A percentile compares a stretch with the other conserved stretches of the same genome.
These are phyloP conservation scores for Heliconius erato DNA, from an alignment of 2,888 invertebrate genomes.

Conservation along the genomic window DNA sequence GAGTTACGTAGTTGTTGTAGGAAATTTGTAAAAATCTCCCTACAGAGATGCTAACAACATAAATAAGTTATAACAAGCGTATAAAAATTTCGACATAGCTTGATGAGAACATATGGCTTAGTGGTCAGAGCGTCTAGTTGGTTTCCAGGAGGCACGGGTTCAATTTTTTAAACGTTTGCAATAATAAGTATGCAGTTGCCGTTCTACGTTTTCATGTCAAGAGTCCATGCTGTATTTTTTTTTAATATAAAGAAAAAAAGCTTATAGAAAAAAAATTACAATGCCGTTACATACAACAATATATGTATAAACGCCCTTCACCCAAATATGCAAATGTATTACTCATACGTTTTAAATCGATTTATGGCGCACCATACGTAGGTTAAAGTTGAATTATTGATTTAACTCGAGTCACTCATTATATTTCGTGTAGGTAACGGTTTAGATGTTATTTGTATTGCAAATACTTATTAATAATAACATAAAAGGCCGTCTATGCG, in stretches of 20 bases:
- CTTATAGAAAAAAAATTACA: neutral
- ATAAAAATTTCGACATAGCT: too few species aligned
- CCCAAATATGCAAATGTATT: conserved; percentile 58
- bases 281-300: conserved; percentile 49
- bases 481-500: too few species aligned
- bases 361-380: conserved; percentile 48
- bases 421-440: conserved; percentile 18
- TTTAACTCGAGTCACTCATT: conserved; percentile 33
- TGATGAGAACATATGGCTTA: too few species aligned
- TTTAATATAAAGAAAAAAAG: neutral
- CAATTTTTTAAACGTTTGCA: too few species aligned
- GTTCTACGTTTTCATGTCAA: too few species aligned
- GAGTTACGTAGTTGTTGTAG: neutral
- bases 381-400: conserved; percentile 51
- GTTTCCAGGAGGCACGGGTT: too few species aligned
- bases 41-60: too few species aligned
- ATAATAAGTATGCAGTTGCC: too few species aligned
- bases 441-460: conserved; percentile 2
- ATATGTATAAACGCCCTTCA: conserved; percentile 57
- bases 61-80: too few species aligned
- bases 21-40: too few species aligned
- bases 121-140: too few species aligned
- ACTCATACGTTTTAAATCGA: conserved; percentile 54
- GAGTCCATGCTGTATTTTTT: too few species aligned
- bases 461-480: neutral